Evolutionary conservation across 2,888 invertebrate genomes (phyloP), one percentile per base, ranked within the genome.

Genomic region (Netelia melanura): DNA sequence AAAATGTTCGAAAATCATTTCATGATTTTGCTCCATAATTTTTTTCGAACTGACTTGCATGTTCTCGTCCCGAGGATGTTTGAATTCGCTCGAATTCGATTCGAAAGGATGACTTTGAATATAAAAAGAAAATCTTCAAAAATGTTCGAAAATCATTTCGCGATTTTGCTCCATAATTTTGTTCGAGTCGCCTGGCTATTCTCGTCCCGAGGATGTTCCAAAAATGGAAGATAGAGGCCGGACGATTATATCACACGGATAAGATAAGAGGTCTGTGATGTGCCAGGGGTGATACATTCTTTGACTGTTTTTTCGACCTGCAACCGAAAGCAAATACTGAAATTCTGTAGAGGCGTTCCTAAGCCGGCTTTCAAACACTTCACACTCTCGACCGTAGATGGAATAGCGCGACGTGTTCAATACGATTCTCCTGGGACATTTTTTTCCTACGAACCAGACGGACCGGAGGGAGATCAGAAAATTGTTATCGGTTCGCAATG

Each of bases 401-500:
- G 71, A 65, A 44, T 64, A 48, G 11, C 11, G 10, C 48, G 11
- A 48, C 14, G 14, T 48, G 14, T 68, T 65, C 25, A 52, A 14
- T 38, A 56, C 38, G 10, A 43, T 68, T 81, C 65, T 80, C 64
- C 56, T 23, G 44, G 62, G 17, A 30, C 52, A 52, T n/a, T 62
- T 78, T 84, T 81, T 70, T 72, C 54, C 21, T 14, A 21, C 17
- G 68, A 70, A 48, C 38, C n/a, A 48, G 23, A 61, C 17, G 48
- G 44, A 44, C 52, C 11, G 30, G 54, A 68, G 54, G 23, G 61
- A 62, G 64, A 74, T 44, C 72, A 78, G 64, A 61, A 65, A 77
- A 64, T 23, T 54, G 62, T 84, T 84, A 84, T 84, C 84, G 77
- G 68, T 62, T 56, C 30, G 61, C 81, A 74, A 84, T 74, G 81